These are phyloP conservation scores for Brevimyrus niger DNA, from an alignment of 2,113 vertebrate genomes.

Conservation along the genomic window DNA sequence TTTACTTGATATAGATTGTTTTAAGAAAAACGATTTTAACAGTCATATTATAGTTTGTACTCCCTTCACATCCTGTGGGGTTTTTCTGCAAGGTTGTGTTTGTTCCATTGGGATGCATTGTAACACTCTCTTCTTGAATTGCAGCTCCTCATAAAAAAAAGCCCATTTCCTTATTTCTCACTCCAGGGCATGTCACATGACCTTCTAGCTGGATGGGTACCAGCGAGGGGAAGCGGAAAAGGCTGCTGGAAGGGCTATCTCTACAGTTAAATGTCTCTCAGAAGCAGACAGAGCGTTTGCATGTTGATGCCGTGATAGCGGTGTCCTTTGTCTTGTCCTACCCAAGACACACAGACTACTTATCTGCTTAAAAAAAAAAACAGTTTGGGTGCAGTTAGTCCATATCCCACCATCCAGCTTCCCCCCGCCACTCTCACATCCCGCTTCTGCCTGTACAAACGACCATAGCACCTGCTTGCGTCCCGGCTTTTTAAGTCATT, in stretches of 20 bases:
- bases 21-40: neutral
- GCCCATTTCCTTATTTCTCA: conserved; percentile 2
- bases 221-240: neutral
- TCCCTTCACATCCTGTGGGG: neutral
- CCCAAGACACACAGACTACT: neutral
- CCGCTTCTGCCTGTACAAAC: neutral
- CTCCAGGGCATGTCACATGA: neutral
- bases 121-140: neutral
- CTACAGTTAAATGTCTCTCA: neutral
- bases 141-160: neutral
- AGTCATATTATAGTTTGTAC: neutral
- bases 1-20: neutral
- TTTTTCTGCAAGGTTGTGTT: neutral
- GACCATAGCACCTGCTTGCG: conserved; percentile 5
- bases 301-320: neutral
- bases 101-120: neutral
- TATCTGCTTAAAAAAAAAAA: neutral
- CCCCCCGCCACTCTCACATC: neutral
- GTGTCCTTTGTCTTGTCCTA: neutral
- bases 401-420: too few species aligned
- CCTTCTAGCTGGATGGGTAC: neutral
- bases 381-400: neutral
- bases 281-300: neutral
- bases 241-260: neutral
- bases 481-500: conserved; percentile 14